Base-by-base conservation (phyloP, 35 echinoderm and acorn worm species). In the Acanthaster planci region DNA sequence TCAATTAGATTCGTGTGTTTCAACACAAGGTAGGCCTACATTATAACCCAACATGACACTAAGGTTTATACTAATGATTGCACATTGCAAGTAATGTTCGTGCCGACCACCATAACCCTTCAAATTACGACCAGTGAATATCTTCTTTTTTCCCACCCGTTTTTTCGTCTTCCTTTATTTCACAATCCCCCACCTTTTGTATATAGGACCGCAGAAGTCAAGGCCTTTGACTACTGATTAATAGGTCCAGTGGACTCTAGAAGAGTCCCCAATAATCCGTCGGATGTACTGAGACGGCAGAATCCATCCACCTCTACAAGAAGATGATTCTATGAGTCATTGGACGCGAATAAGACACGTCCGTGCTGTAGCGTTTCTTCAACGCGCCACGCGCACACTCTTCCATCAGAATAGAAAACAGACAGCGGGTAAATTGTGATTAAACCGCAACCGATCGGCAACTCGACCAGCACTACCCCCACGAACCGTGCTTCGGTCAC, bases 1-100 rank as follows among this genome's bases (percentile, higher is more conserved):
- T 35, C 64, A 72, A 72, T 72, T 72, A 72, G 14, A 34, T 26
- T 72, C 23, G 34, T 31, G 64, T 29, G 64, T 72, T 72, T 72
- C 26, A 34, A 72, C 64, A 72, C 22, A 72, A 47, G 34, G 34
- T 18, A 26, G 56, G 56, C 56, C 64, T 29, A 12, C 42, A 47
- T 47, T 47, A 31, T 72, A 31, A 72, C 64, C 14, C 64, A 36
- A 35, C 64, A 29, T 31, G 26, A 26, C 64, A 31, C 34, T 34
- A 72, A 26, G 23, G 14, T 34, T 14, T 14, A 14, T 31, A 26
- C 22, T 72, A 72, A 72, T 29, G 1, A 34, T 26, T 6, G 64
- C 23, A 72, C 64, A 72, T 27, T 72, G 64, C 64, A 34, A 72
- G n/a, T 72, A 26, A 26, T 8, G 26, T 21, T 10, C 64, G 64